phyloP scores from a whole-genome alignment of 1,140 invertebrate genomes.

The Octopus sinensis region DNA sequence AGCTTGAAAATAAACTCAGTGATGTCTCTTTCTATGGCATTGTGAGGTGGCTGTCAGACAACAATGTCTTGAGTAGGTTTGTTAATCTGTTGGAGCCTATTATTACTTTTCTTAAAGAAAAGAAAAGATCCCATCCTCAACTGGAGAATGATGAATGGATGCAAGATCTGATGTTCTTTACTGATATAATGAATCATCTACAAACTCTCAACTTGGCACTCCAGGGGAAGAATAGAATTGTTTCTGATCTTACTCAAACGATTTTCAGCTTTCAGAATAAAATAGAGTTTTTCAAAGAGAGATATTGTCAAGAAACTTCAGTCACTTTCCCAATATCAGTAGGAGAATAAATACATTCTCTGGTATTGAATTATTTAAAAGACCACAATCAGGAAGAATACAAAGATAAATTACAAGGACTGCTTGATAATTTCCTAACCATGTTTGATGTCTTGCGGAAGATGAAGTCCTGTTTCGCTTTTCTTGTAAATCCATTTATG shows the following conservation, averaged over 20 bases:
- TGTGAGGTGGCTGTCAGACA: not conserved
- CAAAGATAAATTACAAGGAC: not conserved
- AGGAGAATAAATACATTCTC: not conserved
- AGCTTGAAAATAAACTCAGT: not conserved
- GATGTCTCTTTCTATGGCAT: not conserved
- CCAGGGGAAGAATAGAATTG: not conserved
- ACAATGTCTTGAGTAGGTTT: conserved; percentile 2
- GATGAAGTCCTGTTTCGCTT: no score
- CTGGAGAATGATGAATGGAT: conserved; percentile 8
- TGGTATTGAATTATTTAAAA: not conserved
- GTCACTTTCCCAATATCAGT: no score
- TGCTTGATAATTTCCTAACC: not conserved
- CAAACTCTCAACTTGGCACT: conserved; percentile 7
- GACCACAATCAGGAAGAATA: not conserved
- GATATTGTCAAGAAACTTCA: not conserved
- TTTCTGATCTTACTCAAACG: conserved; percentile 1
- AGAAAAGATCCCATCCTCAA: not conserved
- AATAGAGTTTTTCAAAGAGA: not conserved
- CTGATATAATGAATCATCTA: conserved; percentile 3
- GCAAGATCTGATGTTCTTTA: conserved; percentile 7
- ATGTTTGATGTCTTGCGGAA: not conserved
- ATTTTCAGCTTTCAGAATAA: conserved; percentile 8
- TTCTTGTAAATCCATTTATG: not conserved
- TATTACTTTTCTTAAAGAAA: conserved; percentile 5
- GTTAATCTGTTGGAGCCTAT: not conserved